phyloP scores from a whole-genome alignment of 2,113 vertebrate species.

The Thermophis baileyi region DNA sequence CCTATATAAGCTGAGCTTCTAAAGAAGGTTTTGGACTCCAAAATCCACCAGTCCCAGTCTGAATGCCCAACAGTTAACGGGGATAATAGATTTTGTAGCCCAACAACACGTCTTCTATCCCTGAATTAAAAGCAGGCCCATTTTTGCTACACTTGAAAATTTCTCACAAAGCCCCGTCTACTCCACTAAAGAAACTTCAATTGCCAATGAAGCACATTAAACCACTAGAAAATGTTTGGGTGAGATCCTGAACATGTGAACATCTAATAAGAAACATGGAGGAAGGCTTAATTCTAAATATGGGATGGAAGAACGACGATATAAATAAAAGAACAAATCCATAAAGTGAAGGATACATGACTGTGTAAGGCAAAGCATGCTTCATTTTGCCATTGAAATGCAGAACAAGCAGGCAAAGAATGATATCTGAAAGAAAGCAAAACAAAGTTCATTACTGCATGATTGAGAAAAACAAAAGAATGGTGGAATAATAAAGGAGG shows the following conservation, averaged over 20 bases:
- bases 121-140: background rate
- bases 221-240: background rate
- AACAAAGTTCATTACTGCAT: background rate
- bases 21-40: background rate
- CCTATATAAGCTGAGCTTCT: background rate
- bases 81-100: background rate
- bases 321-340: background rate
- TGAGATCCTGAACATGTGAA: background rate
- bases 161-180: background rate
- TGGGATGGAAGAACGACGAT: background rate
- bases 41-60: background rate
- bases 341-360: slow-evolving; percentile 80
- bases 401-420: slow-evolving; percentile 84
- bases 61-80: background rate
- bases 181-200: background rate
- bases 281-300: slow-evolving; percentile 20
- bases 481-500: background rate
- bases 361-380: slow-evolving; percentile 70
- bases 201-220: background rate
- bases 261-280: background rate
- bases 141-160: background rate
- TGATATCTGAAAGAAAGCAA: slow-evolving; percentile 72
- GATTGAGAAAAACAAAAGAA: background rate
- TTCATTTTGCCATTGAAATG: slow-evolving; percentile 76
- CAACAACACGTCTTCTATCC: background rate